Evolutionary conservation across 2,113 vertebrate species (phyloP).

Genomic region (Sinocyclocheilus anophthalmus): DNA sequence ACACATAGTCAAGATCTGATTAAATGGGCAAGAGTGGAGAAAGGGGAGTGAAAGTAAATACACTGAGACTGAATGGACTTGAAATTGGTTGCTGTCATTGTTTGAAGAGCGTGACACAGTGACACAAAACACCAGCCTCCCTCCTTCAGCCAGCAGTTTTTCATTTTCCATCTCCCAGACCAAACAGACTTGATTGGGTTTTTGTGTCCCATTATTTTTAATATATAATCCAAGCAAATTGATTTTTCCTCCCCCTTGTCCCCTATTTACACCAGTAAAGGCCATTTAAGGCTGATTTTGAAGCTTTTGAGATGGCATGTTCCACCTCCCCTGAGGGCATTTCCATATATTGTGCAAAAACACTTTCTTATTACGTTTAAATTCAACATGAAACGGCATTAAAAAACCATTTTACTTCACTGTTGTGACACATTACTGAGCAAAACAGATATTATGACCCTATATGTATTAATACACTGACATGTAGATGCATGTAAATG

Average conservation of each 20-base stretch:
- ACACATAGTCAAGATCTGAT: not conserved
- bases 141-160: conserved; percentile 8
- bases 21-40: not conserved
- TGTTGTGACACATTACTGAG: not conserved
- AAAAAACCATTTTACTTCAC: not conserved
- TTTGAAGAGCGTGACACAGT: conserved; percentile 17
- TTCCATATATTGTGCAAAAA: not conserved
- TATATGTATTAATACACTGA: not conserved
- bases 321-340: not conserved
- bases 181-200: not conserved
- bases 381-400: not conserved
- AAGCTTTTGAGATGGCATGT: not conserved
- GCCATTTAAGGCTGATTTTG: not conserved
- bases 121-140: not conserved
- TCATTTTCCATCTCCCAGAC: not conserved
- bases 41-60: not conserved
- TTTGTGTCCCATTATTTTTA: not conserved
- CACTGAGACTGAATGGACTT: conserved; percentile 18
- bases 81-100: conserved; percentile 21
- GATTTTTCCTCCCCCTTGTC: not conserved
- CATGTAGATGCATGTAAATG: not conserved
- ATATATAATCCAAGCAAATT: not conserved
- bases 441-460: not conserved
- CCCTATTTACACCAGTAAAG: not conserved
- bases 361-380: not conserved